A percentile compares a stretch with the other conserved stretches of the same genome.
These are phyloP conservation scores for Dysdera silvatica DNA, from an alignment of 1,140 invertebrate genomes.

Conservation along the genomic window DNA sequence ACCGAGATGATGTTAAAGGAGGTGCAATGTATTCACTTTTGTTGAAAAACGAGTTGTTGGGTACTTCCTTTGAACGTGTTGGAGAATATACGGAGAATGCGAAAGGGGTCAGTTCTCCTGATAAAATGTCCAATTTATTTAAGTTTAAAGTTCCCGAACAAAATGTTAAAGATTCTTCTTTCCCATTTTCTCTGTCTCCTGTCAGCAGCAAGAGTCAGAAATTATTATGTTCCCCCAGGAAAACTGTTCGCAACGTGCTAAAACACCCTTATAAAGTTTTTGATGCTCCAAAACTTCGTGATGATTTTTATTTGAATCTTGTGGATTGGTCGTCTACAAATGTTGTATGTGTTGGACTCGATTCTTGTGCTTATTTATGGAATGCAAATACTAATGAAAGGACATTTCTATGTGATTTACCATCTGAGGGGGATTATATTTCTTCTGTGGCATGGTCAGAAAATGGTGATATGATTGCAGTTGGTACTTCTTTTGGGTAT, in stretches of 20 bases:
- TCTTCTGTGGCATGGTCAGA: slow-evolving; percentile 99
- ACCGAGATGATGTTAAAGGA: slow-evolving; percentile 57
- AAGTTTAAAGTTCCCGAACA: slow-evolving; percentile 51
- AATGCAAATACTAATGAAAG: slow-evolving; percentile 95
- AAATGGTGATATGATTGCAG: slow-evolving; percentile 88
- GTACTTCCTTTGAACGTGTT: slow-evolving; percentile 75
- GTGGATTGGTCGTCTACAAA: slow-evolving; percentile 99
- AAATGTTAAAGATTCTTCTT: slow-evolving; percentile 52
- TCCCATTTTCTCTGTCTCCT: slow-evolving; percentile 86
- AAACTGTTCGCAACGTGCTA: slow-evolving; percentile 89
- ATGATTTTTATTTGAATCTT: slow-evolving; percentile 98
- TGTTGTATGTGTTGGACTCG: slow-evolving; percentile 95
- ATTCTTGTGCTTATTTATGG: slow-evolving; percentile 98
- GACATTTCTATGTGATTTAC: slow-evolving; percentile 76
- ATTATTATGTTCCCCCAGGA: slow-evolving; percentile 81
- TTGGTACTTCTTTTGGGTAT: slow-evolving; percentile 93
- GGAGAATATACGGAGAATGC: slow-evolving; percentile 73
- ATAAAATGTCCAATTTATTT: slow-evolving; percentile 50
- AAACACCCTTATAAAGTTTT: slow-evolving; percentile 95
- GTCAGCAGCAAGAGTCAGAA: slow-evolving; percentile 91
- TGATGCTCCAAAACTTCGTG: slow-evolving; percentile 96
- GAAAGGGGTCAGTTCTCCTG: slow-evolving; percentile 56
- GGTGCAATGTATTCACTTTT: slow-evolving; percentile 83
- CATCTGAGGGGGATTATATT: slow-evolving; percentile 84
- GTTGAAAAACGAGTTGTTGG: slow-evolving; percentile 85